Conservation (phyloP, 2,113 vertebrate genomes). For the Taurulus bubalis region DNA sequence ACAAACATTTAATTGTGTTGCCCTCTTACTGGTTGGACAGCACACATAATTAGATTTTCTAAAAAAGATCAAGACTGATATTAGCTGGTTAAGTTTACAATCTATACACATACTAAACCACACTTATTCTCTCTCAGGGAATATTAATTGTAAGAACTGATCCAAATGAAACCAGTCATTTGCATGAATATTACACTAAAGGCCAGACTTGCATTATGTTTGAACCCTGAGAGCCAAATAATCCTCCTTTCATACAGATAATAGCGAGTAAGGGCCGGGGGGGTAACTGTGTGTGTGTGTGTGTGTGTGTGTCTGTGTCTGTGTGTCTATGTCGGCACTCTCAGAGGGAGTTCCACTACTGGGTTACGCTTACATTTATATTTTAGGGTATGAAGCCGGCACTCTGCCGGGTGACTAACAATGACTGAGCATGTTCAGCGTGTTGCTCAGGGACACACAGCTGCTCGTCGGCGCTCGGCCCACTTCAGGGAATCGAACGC, state of each 20-base stretch:
- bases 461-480: conserved; percentile 14
- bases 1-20: background rate
- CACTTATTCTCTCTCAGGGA: background rate
- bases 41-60: background rate
- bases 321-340: conserved; percentile 14
- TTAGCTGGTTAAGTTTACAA: no score
- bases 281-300: conserved; percentile 6
- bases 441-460: conserved; percentile 28
- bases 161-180: conserved; percentile 28
- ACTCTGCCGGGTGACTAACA: background rate
- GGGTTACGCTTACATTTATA: conserved; percentile 55
- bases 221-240: conserved; percentile 41
- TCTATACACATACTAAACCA: background rate
- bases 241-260: conserved; percentile 33
- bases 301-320: conserved; percentile 15
- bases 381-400: conserved; percentile 40
- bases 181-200: conserved; percentile 1
- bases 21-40: background rate
- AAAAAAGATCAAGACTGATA: background rate
- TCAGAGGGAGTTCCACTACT: conserved; percentile 44
- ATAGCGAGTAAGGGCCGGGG: background rate
- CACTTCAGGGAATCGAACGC: conserved; percentile 8
- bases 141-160: background rate
- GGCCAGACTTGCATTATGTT: conserved; percentile 12
- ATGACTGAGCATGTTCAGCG: conserved; percentile 31